Conservation (phyloP, 1,140 invertebrate species). For the Anastrepha obliqua region DNA sequence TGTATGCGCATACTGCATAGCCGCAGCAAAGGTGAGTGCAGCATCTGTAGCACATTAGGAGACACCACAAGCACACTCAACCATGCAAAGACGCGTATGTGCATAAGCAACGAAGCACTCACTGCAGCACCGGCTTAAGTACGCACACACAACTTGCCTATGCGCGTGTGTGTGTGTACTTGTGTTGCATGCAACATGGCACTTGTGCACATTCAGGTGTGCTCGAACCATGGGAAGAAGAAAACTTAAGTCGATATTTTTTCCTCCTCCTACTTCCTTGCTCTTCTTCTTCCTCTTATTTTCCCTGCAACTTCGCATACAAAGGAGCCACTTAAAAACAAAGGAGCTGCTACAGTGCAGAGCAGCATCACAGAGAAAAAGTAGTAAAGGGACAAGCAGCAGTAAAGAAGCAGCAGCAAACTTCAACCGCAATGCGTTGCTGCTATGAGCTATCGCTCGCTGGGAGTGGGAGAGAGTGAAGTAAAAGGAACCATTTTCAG, state of each 20-base stretch:
- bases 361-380: neutral
- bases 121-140: conserved; percentile 5
- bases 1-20: neutral
- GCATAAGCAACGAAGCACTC: neutral
- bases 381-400: neutral
- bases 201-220: conserved; percentile 53
- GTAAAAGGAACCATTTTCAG: neutral
- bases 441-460: neutral
- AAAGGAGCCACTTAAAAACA: conserved; percentile 48
- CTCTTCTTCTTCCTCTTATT: neutral
- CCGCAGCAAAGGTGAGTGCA: conserved; percentile 21
- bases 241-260: conserved; percentile 19
- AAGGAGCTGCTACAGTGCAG: conserved; percentile 17
- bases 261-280: neutral
- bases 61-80: neutral
- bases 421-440: neutral
- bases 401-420: conserved; percentile 21
- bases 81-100: neutral
- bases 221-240: conserved; percentile 40
- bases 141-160: conserved; percentile 3
- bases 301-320: conserved; percentile 2
- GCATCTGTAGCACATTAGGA: conserved; percentile 10
- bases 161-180: neutral
- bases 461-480: neutral
- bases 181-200: conserved; percentile 47